Evolutionary conservation across 2,797 vertebrate species (phyloP).

Genomic region (Peromyscus melanophrys): DNA sequence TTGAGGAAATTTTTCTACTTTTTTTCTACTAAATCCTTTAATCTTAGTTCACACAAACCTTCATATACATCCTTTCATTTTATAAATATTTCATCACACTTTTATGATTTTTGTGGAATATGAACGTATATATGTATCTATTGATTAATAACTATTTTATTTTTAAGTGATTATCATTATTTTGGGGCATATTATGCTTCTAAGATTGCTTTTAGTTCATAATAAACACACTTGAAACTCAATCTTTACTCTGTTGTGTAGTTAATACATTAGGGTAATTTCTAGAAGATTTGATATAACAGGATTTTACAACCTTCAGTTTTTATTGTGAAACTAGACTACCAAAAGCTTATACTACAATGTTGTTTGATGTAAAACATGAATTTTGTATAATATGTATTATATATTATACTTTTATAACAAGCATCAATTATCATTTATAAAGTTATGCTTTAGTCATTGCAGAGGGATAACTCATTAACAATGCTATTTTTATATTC

Average conservation of each 20-base stretch:
- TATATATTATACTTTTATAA: conserved; percentile 5
- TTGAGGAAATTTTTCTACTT: not conserved
- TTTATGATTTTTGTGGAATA: not conserved
- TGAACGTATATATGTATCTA: not conserved
- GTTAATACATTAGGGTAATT: conserved; percentile 54
- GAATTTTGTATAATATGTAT: not conserved
- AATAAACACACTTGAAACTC: conserved; percentile 6
- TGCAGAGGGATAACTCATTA: conserved; percentile 22
- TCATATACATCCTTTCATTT: not conserved
- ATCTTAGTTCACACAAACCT: conserved; percentile 7
- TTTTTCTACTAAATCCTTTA: not conserved
- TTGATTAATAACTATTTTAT: not conserved
- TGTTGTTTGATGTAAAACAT: not conserved
- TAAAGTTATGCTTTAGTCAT: conserved; percentile 56
- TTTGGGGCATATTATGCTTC: not conserved
- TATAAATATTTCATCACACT: not conserved
- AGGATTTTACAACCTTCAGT: conserved; percentile 9
- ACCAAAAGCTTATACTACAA: not conserved
- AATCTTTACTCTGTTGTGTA: conserved; percentile 15
- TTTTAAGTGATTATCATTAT: not conserved
- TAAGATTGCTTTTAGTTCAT: conserved; percentile 6
- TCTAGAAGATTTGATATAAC: not conserved
- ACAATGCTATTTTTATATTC: conserved; percentile 61
- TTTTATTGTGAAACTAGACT: conserved; percentile 26
- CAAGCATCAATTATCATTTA: conserved; percentile 7